Conservation (phyloP, 2,888 invertebrate species). For the Rotaria magnacalcarata region DNA sequence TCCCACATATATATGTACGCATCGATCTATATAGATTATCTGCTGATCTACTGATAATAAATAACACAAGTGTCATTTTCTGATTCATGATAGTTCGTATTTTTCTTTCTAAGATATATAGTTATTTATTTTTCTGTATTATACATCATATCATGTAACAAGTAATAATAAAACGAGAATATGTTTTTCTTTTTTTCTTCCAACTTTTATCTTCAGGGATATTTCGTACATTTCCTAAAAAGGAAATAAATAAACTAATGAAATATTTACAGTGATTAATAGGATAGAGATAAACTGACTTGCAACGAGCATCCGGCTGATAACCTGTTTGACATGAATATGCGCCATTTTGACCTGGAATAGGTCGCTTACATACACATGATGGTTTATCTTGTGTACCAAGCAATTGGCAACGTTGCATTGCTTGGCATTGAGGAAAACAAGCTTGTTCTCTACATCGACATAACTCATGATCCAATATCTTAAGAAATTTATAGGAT, state of each 20-base stretch:
- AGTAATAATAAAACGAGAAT: not conserved
- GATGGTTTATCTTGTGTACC: slow-evolving; percentile 1
- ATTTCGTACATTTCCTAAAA: slow-evolving; percentile 7
- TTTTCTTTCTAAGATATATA: not conserved
- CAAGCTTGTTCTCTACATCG: slow-evolving; percentile 14
- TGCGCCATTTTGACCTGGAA: slow-evolving; percentile 22
- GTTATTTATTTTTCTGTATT: not conserved
- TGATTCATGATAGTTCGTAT: slow-evolving; percentile 7
- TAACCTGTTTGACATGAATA: not conserved
- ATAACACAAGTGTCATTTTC: not conserved
- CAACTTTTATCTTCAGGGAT: not conserved
- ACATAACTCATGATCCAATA: slow-evolving; percentile 1
- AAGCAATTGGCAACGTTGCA: slow-evolving; percentile 26
- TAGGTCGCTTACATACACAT: slow-evolving; percentile 28
- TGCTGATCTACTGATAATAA: not conserved
- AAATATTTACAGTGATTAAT: not conserved
- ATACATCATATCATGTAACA: slow-evolving; percentile 21
- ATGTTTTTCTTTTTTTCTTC: not conserved
- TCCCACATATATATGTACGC: not conserved
- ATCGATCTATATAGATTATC: not conserved
- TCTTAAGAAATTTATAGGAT: not conserved
- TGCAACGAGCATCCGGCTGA: slow-evolving; percentile 28
- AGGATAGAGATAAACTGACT: not conserved
- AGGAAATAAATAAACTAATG: not conserved
- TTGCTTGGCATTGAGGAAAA: slow-evolving; percentile 14